A percentile compares a stretch with the other conserved stretches of the same genome.
These are phyloP conservation scores for Himalopsyche kuldschensis DNA, from an alignment of 2,888 invertebrate genomes.

Conservation along the genomic window DNA sequence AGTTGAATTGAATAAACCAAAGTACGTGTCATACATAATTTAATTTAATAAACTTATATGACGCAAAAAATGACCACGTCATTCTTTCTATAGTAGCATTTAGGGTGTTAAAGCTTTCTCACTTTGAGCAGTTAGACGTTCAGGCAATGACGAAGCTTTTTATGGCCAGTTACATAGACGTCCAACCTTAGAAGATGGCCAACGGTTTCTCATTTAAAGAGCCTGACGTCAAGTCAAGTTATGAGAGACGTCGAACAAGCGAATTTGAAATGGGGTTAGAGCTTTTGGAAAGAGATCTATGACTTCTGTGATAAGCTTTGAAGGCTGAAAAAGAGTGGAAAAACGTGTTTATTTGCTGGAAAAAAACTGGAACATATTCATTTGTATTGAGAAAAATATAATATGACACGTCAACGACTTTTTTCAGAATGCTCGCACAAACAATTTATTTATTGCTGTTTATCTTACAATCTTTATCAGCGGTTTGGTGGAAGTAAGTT, in stretches of 20 bases:
- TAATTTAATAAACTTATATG: too few relatives aligned
- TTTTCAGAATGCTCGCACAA: too few relatives aligned
- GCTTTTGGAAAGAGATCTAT: background rate
- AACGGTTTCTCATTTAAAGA: slow-evolving; percentile 5
- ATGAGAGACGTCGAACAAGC: background rate
- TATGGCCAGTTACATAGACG: background rate
- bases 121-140: background rate
- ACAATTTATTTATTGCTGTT: too few relatives aligned
- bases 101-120: background rate
- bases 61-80: background rate
- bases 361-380: too few relatives aligned
- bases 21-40: too few relatives aligned
- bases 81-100: background rate
- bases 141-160: slow-evolving; percentile 18
- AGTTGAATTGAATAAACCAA: too few relatives aligned
- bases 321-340: background rate
- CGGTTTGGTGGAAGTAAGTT: too few relatives aligned
- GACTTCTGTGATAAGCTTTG: background rate
- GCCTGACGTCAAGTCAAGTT: slow-evolving; percentile 8
- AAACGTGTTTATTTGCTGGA: background rate
- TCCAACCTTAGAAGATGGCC: background rate
- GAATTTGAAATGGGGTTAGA: background rate
- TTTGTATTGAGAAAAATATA: too few relatives aligned
- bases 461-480: too few relatives aligned
- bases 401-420: too few relatives aligned